phyloP scores from a whole-genome alignment of 2,888 invertebrate species.

The Orchestes rusci region DNA sequence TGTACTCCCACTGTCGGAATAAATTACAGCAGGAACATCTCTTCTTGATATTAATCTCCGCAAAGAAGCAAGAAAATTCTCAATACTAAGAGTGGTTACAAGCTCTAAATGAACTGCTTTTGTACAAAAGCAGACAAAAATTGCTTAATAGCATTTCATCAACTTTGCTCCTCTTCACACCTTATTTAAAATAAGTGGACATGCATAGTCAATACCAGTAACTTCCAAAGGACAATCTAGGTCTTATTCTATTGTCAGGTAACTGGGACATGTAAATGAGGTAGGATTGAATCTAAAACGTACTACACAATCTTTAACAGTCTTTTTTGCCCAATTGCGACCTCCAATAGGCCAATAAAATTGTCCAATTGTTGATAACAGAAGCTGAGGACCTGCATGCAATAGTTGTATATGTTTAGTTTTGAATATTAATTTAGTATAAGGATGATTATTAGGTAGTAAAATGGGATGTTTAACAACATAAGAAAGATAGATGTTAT shows the following conservation, averaged over 20 bases:
- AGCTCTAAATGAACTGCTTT: constrained; percentile 1
- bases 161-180: background rate
- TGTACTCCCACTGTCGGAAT: background rate
- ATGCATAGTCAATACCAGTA: constrained; percentile 14
- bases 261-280: constrained; percentile 1
- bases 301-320: constrained; percentile 12
- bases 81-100: background rate
- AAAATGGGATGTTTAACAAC: too few relatives aligned
- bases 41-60: background rate
- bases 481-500: too few relatives aligned
- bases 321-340: constrained; percentile 10
- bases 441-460: too few relatives aligned
- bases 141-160: background rate
- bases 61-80: background rate
- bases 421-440: too few relatives aligned
- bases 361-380: constrained; percentile 3
- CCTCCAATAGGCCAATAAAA: too few relatives aligned
- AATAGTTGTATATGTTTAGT: too few relatives aligned
- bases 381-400: too few relatives aligned
- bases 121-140: constrained; percentile 3
- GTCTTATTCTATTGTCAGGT: constrained; percentile 7
- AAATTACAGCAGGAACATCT: background rate
- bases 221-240: constrained; percentile 11
- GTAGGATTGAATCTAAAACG: too few relatives aligned
- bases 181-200: constrained; percentile 1